Percentiles rank a stretch among this genome's conserved stretches.
These are phyloP conservation scores for Sylvia borin DNA, from an alignment of 2,797 vertebrate genomes.

Conservation along the genomic window DNA sequence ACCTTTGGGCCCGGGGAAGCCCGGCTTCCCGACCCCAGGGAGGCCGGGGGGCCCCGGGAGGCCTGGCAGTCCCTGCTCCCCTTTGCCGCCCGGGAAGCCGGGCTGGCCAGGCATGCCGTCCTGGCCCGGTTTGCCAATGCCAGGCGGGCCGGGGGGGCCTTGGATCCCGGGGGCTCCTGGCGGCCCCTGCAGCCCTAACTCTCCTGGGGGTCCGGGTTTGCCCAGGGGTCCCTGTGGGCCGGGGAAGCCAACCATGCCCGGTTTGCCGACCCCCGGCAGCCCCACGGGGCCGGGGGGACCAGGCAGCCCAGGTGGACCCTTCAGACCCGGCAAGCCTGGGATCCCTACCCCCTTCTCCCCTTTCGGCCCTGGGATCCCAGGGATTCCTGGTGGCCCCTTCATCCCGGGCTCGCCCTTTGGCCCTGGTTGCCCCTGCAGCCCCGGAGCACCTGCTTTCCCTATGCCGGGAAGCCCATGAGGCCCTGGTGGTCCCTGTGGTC, in stretches of 20 bases:
- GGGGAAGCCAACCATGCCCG: constrained; percentile 88
- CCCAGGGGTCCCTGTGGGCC: constrained; percentile 88
- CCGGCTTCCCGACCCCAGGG: constrained; percentile 90
- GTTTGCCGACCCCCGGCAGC: constrained; percentile 87
- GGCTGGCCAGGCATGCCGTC: constrained; percentile 90
- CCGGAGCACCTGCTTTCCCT: constrained; percentile 86
- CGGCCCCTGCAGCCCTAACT: constrained; percentile 83
- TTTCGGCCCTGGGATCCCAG: constrained; percentile 84
- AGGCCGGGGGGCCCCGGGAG: constrained; percentile 88
- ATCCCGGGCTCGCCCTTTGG: constrained; percentile 87
- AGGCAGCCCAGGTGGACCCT: constrained; percentile 86
- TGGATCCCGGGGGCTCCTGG: constrained; percentile 85
- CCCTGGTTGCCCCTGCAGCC: constrained; percentile 88
- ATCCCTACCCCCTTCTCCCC: constrained; percentile 89
- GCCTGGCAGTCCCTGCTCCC: constrained; percentile 87
- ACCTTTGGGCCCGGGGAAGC: constrained; percentile 91
- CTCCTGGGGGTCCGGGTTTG: constrained; percentile 86
- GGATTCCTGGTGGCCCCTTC: constrained; percentile 86
- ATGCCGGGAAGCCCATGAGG: constrained; percentile 90
- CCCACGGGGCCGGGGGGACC: constrained; percentile 87
- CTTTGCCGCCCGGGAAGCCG: constrained; percentile 88
- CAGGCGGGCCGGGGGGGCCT: constrained; percentile 85
- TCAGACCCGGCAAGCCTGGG: constrained; percentile 89
- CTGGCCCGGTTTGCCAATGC: constrained; percentile 89
- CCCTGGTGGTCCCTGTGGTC: constrained; percentile 89